Base-by-base conservation (phyloP, 2,797 vertebrate genomes). In the Myripristis jacobus region DNA sequence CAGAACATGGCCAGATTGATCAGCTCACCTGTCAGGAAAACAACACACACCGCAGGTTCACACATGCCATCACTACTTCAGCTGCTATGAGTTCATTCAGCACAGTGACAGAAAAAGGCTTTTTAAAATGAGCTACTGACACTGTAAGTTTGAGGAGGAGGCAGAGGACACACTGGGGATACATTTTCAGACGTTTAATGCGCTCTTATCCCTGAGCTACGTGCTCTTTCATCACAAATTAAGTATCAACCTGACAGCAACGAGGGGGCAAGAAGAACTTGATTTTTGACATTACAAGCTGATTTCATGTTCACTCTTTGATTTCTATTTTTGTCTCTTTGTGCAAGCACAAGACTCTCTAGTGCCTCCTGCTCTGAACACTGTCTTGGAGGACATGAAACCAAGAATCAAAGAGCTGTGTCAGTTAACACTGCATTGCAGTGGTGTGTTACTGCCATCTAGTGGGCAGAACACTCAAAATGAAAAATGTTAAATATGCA, bases 1-100 rank as follows among this genome's bases (percentile, higher is more conserved):
- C 98, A 99, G 91, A 98, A 99, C 96, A 97, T 97, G 75, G 96
- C 96, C 46, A 99, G 93, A 83, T 99, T 98, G 87, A 98, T 97
- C 52, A 99, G 92, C 87, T 99, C 97, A 69, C 96, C 98, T 99
- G 93, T 3, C n/a, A 31, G 71, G 69, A 83, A 41, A 76, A 21
- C 31, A 71, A 21, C 31, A 71, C 56, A 58, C 12, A 46, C 13
- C 50, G 46, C n/a, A 66, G 31, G 36, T 2, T 66, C 5, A 36
- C 41, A 58, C 6, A n/a, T 43, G 24, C 13, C 6, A 15, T 18
- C 2, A 16, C 2, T 15, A 18, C 16, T 6, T 44, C 41, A 44
- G 41, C 18, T 18, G 3, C 29, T 34, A 55, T 31, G 25, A 54
- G 16, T 15, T 31, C 52, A 11, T 53, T 29, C 51, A 27, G 51